Conservation (phyloP, 1,140 invertebrate genomes). For the Camponotus floridanus region DNA sequence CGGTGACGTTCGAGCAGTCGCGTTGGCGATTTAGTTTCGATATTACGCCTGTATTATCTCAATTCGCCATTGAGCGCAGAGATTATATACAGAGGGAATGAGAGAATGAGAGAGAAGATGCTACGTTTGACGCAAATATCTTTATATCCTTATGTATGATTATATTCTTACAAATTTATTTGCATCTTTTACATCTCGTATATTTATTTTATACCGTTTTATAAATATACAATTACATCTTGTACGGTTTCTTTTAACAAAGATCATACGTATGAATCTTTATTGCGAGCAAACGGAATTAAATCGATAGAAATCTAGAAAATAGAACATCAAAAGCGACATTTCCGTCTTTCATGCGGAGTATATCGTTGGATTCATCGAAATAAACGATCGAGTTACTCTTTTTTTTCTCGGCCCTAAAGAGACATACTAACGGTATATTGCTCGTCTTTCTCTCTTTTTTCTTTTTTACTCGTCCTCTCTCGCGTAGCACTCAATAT, state of each 20-base stretch:
- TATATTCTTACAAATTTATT: too few species aligned
- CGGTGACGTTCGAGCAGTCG: conserved; percentile 23
- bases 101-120: background rate
- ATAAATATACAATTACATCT: background rate
- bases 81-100: too few species aligned
- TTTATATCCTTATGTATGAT: background rate
- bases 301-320: background rate
- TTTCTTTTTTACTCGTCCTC: conserved; percentile 38
- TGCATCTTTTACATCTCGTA: background rate
- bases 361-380: conserved; percentile 34
- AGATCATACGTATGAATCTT: background rate
- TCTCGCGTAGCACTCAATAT: conserved; percentile 38
- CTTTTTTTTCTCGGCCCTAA: conserved; percentile 29
- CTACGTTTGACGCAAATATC: background rate
- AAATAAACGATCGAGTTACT: conserved; percentile 29
- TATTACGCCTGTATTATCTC: background rate
- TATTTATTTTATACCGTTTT: background rate
- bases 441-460: conserved; percentile 46
- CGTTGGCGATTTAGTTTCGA: background rate
- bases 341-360: conserved; percentile 34
- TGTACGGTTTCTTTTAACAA: background rate
- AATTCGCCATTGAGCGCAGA: conserved; percentile 5
- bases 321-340: background rate
- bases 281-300: background rate
- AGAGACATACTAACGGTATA: conserved; percentile 58